Evolutionary conservation across 2,888 invertebrate genomes (phyloP).

Genomic region (Monoplex corrugatus): DNA sequence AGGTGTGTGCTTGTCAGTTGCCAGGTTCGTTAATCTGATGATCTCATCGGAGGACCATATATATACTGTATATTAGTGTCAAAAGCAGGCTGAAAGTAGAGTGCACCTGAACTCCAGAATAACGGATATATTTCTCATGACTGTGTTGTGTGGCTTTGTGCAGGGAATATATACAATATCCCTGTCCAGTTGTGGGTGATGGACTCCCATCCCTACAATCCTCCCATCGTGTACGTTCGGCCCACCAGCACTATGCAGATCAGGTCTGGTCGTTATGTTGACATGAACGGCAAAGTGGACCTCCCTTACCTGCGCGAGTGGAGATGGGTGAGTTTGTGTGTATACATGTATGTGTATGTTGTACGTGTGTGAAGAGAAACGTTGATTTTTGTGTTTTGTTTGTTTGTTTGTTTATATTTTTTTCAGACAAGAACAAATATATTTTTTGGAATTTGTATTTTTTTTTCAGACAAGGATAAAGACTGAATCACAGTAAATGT

Average conservation of each 20-base stretch:
- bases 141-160: neutral
- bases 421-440: no score
- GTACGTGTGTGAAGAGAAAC: neutral
- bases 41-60: no score
- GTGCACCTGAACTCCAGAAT: neutral
- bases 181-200: conserved; percentile 97
- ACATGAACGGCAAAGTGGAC: conserved; percentile 97
- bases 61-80: no score
- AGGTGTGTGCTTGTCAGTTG: no score
- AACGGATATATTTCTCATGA: neutral
- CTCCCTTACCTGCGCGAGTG: conserved; percentile 98
- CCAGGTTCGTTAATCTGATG: no score
- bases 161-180: conserved; percentile 93
- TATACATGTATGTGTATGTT: neutral
- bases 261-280: conserved; percentile 96
- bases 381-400: neutral
- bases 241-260: conserved; percentile 98
- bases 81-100: no score
- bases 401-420: neutral
- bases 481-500: no score
- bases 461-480: no score
- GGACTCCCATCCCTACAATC: conserved; percentile 98
- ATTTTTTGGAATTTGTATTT: no score
- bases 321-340: conserved; percentile 82
- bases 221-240: conserved; percentile 93